phyloP scores from a whole-genome alignment of 2,888 invertebrate species.

The Oxyscelio sp. region DNA sequence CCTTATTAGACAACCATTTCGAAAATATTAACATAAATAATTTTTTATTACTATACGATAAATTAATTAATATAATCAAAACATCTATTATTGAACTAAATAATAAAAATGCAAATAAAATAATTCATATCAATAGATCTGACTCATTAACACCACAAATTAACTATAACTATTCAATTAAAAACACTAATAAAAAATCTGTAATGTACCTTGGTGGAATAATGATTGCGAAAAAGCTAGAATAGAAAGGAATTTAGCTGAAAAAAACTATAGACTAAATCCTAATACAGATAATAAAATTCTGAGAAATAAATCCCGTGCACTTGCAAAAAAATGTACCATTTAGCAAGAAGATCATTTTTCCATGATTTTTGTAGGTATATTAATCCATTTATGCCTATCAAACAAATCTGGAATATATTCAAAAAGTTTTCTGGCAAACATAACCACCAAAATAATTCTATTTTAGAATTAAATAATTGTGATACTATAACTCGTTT shows the following conservation, averaged over 20 bases:
- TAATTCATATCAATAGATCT: not conserved
- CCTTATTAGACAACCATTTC: not conserved
- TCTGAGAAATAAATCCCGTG: constrained; percentile 16
- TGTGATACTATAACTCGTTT: not conserved
- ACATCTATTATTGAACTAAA: not conserved
- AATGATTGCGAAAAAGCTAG: constrained; percentile 8
- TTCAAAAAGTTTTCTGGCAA: not conserved
- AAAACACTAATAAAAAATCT: not conserved
- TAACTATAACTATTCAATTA: not conserved
- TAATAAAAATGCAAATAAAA: not conserved
- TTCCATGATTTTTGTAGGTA: not conserved
- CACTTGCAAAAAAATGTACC: constrained; percentile 7
- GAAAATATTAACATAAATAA: no score
- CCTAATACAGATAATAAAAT: constrained; percentile 3
- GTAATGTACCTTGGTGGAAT: constrained; percentile 29
- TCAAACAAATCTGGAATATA: not conserved
- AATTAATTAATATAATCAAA: not conserved
- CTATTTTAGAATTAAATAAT: not conserved
- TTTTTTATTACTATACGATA: no score
- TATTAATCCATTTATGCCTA: not conserved
- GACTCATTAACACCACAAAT: not conserved
- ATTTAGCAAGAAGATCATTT: not conserved
- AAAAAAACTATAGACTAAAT: constrained; percentile 10
- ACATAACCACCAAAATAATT: not conserved
- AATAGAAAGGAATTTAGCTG: constrained; percentile 11